Percentiles rank a stretch among this genome's conserved stretches.
Evolutionary conservation across 2,888 invertebrate species (phyloP).

Genomic region (Cataglyphis altisquamis): DNA sequence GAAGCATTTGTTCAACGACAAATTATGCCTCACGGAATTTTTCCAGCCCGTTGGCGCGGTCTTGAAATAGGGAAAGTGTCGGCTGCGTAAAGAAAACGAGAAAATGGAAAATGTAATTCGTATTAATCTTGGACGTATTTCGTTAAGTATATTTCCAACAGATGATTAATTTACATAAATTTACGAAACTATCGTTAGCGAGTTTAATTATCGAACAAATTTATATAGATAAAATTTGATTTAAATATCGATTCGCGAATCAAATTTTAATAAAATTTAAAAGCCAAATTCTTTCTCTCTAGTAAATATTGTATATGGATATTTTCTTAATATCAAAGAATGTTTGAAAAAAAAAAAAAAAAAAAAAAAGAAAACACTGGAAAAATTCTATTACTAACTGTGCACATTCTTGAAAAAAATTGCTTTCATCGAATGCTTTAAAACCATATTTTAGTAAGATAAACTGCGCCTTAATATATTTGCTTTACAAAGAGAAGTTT

Average conservation of each 20-base stretch:
- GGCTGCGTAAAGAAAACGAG: slow-evolving; percentile 87
- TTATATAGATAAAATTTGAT: not conserved
- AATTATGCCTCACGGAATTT: slow-evolving; percentile 98
- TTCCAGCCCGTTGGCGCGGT: slow-evolving; percentile 99
- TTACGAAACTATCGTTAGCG: not conserved
- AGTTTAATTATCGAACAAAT: not conserved
- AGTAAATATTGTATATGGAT: not conserved
- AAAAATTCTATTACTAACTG: not conserved
- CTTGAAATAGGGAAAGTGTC: slow-evolving; percentile 99
- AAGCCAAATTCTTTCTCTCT: not conserved
- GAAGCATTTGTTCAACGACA: slow-evolving; percentile 99
- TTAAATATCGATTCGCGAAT: not conserved
- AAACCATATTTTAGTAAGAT: not conserved
- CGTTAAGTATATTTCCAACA: not conserved
- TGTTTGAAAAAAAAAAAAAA: not conserved
- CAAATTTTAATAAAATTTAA: not conserved
- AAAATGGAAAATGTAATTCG: slow-evolving; percentile 30
- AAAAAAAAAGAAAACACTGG: not conserved
- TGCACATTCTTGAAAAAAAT: not conserved
- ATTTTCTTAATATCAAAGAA: not conserved
- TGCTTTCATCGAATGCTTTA: not conserved
- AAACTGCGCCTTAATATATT: not conserved
- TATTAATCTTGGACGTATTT: not conserved
- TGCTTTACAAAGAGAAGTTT: not conserved
- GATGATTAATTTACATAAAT: not conserved